A percentile compares a stretch with the other conserved stretches of the same genome.
phyloP scores from a whole-genome alignment of 2,113 vertebrate species.

The Coregonus clupeaformis region DNA sequence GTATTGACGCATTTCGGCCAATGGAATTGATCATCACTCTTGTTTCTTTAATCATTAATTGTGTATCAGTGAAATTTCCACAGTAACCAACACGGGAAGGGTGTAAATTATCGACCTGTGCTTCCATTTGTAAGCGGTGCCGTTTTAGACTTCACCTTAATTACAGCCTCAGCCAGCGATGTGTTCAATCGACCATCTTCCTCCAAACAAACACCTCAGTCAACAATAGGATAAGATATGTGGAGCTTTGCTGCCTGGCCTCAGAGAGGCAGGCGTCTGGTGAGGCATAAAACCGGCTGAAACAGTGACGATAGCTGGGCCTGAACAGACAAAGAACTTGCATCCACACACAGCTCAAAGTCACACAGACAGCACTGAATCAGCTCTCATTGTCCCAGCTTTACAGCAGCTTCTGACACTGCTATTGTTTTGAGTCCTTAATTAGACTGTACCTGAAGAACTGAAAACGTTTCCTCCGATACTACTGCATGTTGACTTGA shows the following conservation, averaged over 20 bases:
- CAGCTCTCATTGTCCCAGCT: no score
- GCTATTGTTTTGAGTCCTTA: no score
- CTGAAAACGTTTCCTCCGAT: no score
- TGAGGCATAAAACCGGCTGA: constrained; percentile 21
- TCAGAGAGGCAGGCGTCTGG: constrained; percentile 8
- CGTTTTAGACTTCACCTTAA: constrained; percentile 79
- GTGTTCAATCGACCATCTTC: constrained; percentile 60
- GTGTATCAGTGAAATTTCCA: constrained; percentile 62
- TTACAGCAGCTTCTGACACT: no score
- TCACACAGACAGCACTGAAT: not conserved
- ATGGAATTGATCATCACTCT: constrained; percentile 65
- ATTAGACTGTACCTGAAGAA: no score
- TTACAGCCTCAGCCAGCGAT: constrained; percentile 71
- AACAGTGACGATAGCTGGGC: constrained; percentile 28
- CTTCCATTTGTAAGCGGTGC: constrained; percentile 63
- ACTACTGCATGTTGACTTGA: no score
- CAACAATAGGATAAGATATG: not conserved
- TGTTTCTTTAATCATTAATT: constrained; percentile 69
- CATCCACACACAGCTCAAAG: not conserved
- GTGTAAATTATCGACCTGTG: constrained; percentile 69
- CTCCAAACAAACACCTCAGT: constrained; percentile 61
- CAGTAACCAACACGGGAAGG: constrained; percentile 47
- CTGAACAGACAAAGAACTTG: constrained; percentile 27
- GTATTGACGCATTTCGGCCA: constrained; percentile 55
- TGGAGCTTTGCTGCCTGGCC: constrained; percentile 19